These are phyloP conservation scores for Brachirus orientalis DNA, from an alignment of 2,113 vertebrate genomes.

Conservation along the genomic window DNA sequence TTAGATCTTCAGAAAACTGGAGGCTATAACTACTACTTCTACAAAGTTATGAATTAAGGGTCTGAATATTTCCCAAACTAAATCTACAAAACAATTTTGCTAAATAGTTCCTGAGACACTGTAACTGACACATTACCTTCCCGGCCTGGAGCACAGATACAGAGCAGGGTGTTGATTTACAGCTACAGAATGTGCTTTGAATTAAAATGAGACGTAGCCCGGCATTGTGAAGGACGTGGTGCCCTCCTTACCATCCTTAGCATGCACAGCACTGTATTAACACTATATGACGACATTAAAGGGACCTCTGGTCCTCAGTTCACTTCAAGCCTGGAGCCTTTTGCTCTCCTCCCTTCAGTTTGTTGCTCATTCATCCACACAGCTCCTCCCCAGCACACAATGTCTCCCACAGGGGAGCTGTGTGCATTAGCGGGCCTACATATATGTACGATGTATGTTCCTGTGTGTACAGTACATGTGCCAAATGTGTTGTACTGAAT, in stretches of 20 bases:
- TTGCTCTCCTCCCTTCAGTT: slow-evolving; percentile 10
- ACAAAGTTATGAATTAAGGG: no score
- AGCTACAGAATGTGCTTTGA: slow-evolving; percentile 1
- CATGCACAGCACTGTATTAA: background rate
- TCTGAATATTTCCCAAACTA: no score
- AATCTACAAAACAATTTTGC: no score
- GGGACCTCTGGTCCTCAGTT: slow-evolving; percentile 25
- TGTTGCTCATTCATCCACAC: slow-evolving; percentile 24
- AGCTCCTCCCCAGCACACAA: slow-evolving; percentile 37
- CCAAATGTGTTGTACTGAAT: background rate
- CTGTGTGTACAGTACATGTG: background rate
- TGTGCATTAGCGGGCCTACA: background rate
- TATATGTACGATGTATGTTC: background rate
- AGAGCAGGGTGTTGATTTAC: background rate
- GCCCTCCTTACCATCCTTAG: slow-evolving; percentile 2
- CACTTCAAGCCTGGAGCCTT: slow-evolving; percentile 26
- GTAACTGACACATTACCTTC: background rate
- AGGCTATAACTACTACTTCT: no score
- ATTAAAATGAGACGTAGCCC: slow-evolving; percentile 14
- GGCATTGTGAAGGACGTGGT: slow-evolving; percentile 48
- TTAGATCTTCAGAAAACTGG: no score
- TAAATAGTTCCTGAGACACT: no score
- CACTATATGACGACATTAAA: slow-evolving; percentile 42
- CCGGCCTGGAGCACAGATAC: no score
- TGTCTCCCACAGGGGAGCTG: slow-evolving; percentile 10